Conservation (phyloP, 37 sponge, comb jelly and placozoan species). For the Chondrosia reniformis region DNA sequence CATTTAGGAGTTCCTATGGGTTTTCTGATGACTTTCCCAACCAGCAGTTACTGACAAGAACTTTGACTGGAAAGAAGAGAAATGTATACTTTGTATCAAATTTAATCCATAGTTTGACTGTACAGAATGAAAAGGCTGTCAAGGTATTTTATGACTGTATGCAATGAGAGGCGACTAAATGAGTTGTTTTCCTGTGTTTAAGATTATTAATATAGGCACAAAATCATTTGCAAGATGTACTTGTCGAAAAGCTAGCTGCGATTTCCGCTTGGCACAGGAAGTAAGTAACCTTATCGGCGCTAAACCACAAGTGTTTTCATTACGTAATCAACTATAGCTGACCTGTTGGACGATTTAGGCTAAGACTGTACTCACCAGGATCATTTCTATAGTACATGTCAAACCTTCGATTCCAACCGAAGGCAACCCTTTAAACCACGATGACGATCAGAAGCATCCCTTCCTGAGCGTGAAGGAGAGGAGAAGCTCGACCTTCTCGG, state of each 20-base stretch:
- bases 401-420: slow-evolving; percentile 75
- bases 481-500: slow-evolving; percentile 28
- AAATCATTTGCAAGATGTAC: slow-evolving; percentile 70
- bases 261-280: slow-evolving; percentile 74
- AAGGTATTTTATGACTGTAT: slow-evolving; percentile 67
- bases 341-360: neutral
- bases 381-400: slow-evolving; percentile 99
- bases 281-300: slow-evolving; percentile 19
- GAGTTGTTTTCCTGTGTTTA: neutral
- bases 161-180: neutral
- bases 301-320: slow-evolving; percentile 20
- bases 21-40: slow-evolving; percentile 44
- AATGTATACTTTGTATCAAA: slow-evolving; percentile 68
- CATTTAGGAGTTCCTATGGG: slow-evolving; percentile 58
- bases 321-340: neutral
- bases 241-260: slow-evolving; percentile 25
- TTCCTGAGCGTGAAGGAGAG: slow-evolving; percentile 57
- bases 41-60: slow-evolving; percentile 67
- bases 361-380: slow-evolving; percentile 99
- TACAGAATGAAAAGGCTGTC: slow-evolving; percentile 43
- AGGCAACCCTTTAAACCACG: slow-evolving; percentile 87
- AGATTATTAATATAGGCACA: slow-evolving; percentile 89
- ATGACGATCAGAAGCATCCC: slow-evolving; percentile 78
- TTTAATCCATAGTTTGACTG: slow-evolving; percentile 49
- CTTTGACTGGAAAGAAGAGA: slow-evolving; percentile 62